These are phyloP conservation scores for Hystrix brachyura DNA, from an alignment of 2,113 vertebrate species.

Conservation along the genomic window DNA sequence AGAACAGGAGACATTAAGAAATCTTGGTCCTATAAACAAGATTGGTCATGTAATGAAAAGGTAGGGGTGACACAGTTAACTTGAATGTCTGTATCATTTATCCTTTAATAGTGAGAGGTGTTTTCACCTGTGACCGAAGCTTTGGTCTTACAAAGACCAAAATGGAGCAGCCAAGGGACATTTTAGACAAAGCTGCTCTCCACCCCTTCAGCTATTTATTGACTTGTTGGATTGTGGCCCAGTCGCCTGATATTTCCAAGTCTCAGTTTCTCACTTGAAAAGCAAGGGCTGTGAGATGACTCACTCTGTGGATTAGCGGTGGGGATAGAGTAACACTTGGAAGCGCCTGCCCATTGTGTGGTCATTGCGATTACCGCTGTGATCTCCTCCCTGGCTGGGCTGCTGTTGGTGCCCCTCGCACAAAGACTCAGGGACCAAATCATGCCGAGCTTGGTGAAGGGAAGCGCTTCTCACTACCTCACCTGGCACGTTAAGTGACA, in stretches of 20 bases:
- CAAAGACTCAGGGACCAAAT: neutral
- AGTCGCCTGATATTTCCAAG: neutral
- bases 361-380: neutral
- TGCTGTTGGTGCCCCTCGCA: no score
- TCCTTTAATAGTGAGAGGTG: neutral
- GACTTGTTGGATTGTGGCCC: neutral
- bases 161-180: neutral
- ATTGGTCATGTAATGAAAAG: constrained; percentile 13
- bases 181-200: neutral
- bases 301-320: no score
- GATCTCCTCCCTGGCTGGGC: neutral
- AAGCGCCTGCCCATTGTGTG: neutral
- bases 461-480: neutral
- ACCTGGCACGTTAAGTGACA: neutral
- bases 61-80: neutral
- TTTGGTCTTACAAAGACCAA: neutral
- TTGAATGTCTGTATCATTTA: neutral
- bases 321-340: neutral
- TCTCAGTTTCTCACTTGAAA: neutral
- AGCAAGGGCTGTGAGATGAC: neutral
- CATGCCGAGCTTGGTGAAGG: no score
- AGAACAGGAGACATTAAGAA: constrained; percentile 8
- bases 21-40: neutral
- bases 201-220: neutral
- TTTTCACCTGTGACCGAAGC: neutral